Conservation (phyloP, 2,888 invertebrate genomes). For the Archips xylosteana region DNA sequence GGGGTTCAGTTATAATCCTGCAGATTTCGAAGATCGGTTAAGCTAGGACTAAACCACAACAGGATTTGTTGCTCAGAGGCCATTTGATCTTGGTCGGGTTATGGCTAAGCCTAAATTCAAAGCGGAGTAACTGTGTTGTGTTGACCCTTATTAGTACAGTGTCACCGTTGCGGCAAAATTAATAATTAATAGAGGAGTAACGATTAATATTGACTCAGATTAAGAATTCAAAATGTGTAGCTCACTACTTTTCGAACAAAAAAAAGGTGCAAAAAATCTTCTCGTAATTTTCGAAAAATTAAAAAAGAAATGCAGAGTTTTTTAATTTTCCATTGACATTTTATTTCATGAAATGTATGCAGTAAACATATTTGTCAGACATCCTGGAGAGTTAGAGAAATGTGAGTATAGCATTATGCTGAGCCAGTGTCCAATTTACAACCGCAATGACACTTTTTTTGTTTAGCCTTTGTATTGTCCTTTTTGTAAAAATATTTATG, state of each 20-base stretch:
- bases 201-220: not conserved
- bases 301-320: no score
- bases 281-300: no score
- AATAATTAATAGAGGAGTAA: not conserved
- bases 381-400: no score
- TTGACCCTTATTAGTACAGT: not conserved
- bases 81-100: conserved; percentile 38
- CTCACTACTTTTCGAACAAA: not conserved
- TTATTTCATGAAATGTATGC: no score
- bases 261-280: not conserved
- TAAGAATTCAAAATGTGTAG: not conserved
- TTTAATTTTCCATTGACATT: no score
- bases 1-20: conserved; percentile 36
- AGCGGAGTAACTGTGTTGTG: not conserved
- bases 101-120: conserved; percentile 15
- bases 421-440: no score
- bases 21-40: conserved; percentile 32
- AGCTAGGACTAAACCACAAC: conserved; percentile 36
- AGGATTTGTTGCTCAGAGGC: conserved; percentile 31
- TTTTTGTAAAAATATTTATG: no score
- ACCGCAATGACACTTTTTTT: no score
- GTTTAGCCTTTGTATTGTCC: no score
- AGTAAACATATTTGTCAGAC: no score
- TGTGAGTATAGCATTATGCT: no score
- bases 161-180: not conserved